A percentile compares a stretch with the other conserved stretches of the same genome.
These are phyloP conservation scores for Scaptomyza graminum DNA, from an alignment of 1,140 invertebrate genomes.

Conservation along the genomic window DNA sequence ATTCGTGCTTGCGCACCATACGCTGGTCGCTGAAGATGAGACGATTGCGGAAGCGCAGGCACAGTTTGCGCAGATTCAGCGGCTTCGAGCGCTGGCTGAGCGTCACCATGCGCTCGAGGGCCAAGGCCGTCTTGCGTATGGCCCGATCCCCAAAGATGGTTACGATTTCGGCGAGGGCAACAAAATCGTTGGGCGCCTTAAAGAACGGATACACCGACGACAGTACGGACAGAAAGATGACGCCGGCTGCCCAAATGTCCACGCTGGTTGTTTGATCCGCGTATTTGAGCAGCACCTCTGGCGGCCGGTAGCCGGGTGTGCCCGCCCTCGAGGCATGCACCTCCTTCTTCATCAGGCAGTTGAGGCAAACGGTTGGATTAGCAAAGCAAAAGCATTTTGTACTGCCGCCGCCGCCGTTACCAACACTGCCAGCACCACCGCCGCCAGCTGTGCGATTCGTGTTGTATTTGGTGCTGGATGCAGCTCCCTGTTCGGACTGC, in stretches of 20 bases:
- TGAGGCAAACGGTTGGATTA: slow-evolving; percentile 86
- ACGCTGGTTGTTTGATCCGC: slow-evolving; percentile 91
- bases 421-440: neutral
- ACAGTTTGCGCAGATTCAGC: slow-evolving; percentile 85
- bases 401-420: slow-evolving; percentile 8
- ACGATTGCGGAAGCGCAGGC: slow-evolving; percentile 83
- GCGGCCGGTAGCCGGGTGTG: slow-evolving; percentile 94
- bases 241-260: slow-evolving; percentile 95
- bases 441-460: slow-evolving; percentile 48
- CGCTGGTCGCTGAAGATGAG: slow-evolving; percentile 63
- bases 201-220: slow-evolving; percentile 94
- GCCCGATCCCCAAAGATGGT: slow-evolving; percentile 90
- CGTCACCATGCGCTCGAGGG: slow-evolving; percentile 86
- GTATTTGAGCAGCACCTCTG: slow-evolving; percentile 93
- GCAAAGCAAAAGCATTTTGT: slow-evolving; percentile 87
- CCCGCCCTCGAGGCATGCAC: slow-evolving; percentile 92
- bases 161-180: slow-evolving; percentile 92
- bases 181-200: slow-evolving; percentile 91
- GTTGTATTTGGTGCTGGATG: slow-evolving; percentile 46
- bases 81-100: slow-evolving; percentile 85
- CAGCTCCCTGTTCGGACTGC: neutral
- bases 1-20: slow-evolving; percentile 57
- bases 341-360: slow-evolving; percentile 86
- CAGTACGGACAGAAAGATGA: slow-evolving; percentile 92
- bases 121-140: slow-evolving; percentile 88